phyloP scores from a whole-genome alignment of 2,888 invertebrate species.

The Gibbula magus region DNA sequence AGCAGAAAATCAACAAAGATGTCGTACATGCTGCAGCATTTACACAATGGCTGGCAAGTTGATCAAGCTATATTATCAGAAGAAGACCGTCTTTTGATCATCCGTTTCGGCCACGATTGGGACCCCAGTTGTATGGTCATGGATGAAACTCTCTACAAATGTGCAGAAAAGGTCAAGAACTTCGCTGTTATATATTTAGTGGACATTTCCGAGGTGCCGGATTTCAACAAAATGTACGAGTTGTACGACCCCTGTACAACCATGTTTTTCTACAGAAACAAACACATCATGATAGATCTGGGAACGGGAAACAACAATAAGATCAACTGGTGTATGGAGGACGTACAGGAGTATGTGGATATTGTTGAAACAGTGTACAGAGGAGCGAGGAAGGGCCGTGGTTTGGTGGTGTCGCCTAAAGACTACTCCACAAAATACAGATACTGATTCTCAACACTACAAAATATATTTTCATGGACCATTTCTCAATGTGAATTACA shows the following conservation, averaged over 20 bases:
- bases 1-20: constrained; percentile 77
- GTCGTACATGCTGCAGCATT: constrained; percentile 99
- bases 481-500: too few relatives aligned
- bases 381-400: constrained; percentile 97
- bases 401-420: constrained; percentile 98
- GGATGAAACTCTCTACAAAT: constrained; percentile 85
- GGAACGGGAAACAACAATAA: constrained; percentile 99
- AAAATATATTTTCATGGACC: too few relatives aligned
- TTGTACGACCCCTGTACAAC: constrained; percentile 97
- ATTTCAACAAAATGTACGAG: constrained; percentile 96
- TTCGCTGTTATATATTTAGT: constrained; percentile 98
- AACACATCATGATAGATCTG: constrained; percentile 99
- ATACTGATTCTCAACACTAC: constrained; percentile 80
- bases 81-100: constrained; percentile 98
- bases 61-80: constrained; percentile 99
- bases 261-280: constrained; percentile 99
- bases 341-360: constrained; percentile 99
- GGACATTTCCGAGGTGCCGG: constrained; percentile 97
- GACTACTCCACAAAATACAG: constrained; percentile 99
- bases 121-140: constrained; percentile 99
- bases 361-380: constrained; percentile 98
- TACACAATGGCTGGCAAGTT: constrained; percentile 99
- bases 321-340: constrained; percentile 99
- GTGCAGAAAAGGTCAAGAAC: constrained; percentile 88
- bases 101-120: constrained; percentile 99